A percentile compares a stretch with the other conserved stretches of the same genome.
Conservation (phyloP, 2,888 invertebrate species). For the Embidobia sp. region DNA sequence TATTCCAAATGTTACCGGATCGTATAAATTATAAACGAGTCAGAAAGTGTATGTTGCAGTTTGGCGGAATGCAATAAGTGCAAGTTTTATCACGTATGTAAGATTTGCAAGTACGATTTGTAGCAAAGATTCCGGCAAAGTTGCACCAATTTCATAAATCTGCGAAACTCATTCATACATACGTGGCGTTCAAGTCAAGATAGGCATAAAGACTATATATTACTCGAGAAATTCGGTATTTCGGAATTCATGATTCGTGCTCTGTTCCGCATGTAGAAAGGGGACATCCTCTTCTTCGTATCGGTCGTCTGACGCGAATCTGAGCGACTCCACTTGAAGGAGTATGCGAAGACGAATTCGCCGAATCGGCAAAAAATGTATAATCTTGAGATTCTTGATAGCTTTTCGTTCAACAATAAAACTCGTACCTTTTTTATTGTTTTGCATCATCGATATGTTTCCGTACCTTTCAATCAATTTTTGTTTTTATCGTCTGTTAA, state of each 20-base stretch:
- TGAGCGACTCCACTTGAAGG: conserved; percentile 22
- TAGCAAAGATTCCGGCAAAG: conserved; percentile 34
- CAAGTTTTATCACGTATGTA: conserved; percentile 35
- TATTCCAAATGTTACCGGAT: neutral
- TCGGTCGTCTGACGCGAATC: conserved; percentile 31
- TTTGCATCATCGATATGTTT: too few species aligned
- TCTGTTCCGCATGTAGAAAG: conserved; percentile 57
- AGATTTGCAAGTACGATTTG: conserved; percentile 34
- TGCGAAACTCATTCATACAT: conserved; percentile 55
- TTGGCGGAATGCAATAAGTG: conserved; percentile 13
- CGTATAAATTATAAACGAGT: conserved; percentile 25
- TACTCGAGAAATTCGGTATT: conserved; percentile 52
- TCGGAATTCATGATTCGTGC: conserved; percentile 57
- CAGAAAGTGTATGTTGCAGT: conserved; percentile 9
- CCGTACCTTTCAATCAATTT: too few species aligned
- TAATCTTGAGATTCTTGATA: too few species aligned
- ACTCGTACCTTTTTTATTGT: too few species aligned
- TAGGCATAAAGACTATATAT: conserved; percentile 58
- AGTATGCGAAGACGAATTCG: conserved; percentile 18
- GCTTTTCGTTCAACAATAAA: too few species aligned
- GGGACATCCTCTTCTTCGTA: conserved; percentile 27
- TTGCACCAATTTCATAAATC: conserved; percentile 56
- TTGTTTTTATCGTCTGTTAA: too few species aligned
- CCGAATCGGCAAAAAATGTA: conserved; percentile 43
- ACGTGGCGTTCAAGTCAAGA: conserved; percentile 36